These are phyloP conservation scores for Oedothorax gibbosus DNA, from an alignment of 1,140 invertebrate genomes.

Conservation along the genomic window DNA sequence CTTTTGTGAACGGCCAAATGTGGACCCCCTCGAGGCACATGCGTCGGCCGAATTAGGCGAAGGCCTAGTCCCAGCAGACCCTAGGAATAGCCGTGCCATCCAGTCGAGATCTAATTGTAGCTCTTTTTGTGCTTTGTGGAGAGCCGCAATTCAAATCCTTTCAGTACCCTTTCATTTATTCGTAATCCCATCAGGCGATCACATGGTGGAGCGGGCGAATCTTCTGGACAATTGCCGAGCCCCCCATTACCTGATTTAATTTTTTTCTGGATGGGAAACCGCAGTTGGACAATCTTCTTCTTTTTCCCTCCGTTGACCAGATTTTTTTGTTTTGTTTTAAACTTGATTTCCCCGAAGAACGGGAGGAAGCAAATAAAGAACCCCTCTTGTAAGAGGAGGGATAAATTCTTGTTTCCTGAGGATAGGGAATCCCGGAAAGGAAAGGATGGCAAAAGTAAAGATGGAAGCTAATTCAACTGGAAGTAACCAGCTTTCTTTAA, in stretches of 20 bases:
- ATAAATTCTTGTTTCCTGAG: conserved; percentile 25
- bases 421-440: no score
- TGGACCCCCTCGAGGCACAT: conserved; percentile 23
- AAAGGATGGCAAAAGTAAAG: no score
- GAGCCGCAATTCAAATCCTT: conserved; percentile 53
- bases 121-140: conserved; percentile 22
- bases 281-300: conserved; percentile 51
- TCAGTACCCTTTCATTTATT: conserved; percentile 45
- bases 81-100: conserved; percentile 18
- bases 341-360: conserved; percentile 56
- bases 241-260: conserved; percentile 57
- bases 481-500: background rate
- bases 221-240: conserved; percentile 45
- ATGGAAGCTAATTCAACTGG: background rate
- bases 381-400: background rate
- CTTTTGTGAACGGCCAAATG: conserved; percentile 40
- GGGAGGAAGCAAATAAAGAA: conserved; percentile 40
- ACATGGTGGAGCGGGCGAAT: conserved; percentile 33
- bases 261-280: conserved; percentile 39
- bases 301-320: conserved; percentile 3
- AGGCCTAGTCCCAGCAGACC: background rate
- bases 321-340: conserved; percentile 42
- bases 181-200: conserved; percentile 46
- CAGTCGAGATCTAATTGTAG: conserved; percentile 43
- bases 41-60: conserved; percentile 11